Base-by-base conservation (phyloP, 2,888 invertebrate species). In the Drosophila mimetica region DNA sequence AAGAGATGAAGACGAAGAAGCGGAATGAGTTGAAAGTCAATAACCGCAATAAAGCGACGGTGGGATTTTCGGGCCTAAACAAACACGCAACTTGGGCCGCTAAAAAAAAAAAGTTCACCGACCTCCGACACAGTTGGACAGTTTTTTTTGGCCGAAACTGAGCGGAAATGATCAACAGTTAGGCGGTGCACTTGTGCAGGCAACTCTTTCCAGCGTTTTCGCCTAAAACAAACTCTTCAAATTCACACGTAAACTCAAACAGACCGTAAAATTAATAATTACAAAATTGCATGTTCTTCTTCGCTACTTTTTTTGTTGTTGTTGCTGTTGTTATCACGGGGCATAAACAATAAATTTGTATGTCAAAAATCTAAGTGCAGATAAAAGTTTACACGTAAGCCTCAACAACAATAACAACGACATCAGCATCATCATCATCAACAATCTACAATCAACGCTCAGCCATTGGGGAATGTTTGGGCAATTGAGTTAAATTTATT, bases 191-290 rank as follows among this genome's bases (percentile, higher is more conserved):
- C 53, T 32, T 59, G 32, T 39, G 60, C 64, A 60, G 44, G 51
- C 20, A 51, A 61, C 48, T 48, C 41, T 48, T 28, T 39, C n/a
- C 22, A 28, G 6, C 32, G 20, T 51, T 47, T 44, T 16, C 4
- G 18, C 39, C 48, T n/a, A 13, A 32, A 13, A 20, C 16, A 20
- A 34, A 25, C 34, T 46, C 46, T 39, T 47, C 13, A 18, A 42
- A 48, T 42, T 61, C 61, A 51, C 60, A 59, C 48, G 55, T 44
- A 57, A 34, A 39, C 73, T 85, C 79, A 85, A 84, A 72, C 84
- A 85, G 84, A 84, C 77, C 83, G 83, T 83, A 79, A 79, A 82
- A 79, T 71, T 74, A 73, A 74, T 85, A 84, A 84, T 84, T 81
- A 77, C 81, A 67, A 85, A 85, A 85, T 83, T 79, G 85, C 84